Evolutionary conservation across 1,140 invertebrate genomes (phyloP).

Genomic region (Cyclargus thomasi): DNA sequence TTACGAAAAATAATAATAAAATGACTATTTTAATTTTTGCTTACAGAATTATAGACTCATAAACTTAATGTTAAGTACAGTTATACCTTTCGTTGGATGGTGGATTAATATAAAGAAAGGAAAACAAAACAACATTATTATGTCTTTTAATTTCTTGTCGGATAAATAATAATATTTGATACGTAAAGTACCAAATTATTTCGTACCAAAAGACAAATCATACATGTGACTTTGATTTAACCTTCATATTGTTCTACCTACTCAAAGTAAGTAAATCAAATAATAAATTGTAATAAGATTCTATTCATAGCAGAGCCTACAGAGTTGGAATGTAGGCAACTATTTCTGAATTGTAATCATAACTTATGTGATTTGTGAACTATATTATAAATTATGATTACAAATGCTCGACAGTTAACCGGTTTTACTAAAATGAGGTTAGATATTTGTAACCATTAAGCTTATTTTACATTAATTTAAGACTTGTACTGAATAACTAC

Average conservation of each 20-base stretch:
- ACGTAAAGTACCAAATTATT: background rate
- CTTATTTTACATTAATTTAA: background rate
- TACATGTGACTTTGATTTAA: background rate
- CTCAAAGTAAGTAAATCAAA: background rate
- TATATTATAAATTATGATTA: background rate
- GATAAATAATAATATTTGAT: background rate
- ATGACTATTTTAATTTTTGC: too few relatives aligned
- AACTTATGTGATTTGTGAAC: background rate
- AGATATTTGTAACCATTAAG: background rate
- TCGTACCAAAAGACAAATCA: background rate
- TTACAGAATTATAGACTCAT: too few relatives aligned
- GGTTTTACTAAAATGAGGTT: conserved; percentile 1
- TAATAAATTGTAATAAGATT: background rate
- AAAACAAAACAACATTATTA: too few relatives aligned
- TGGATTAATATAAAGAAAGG: too few relatives aligned
- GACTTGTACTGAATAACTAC: too few relatives aligned
- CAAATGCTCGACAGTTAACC: background rate
- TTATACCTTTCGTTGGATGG: too few relatives aligned
- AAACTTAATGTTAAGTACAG: too few relatives aligned
- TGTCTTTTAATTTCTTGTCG: background rate
- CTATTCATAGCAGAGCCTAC: background rate
- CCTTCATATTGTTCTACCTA: background rate
- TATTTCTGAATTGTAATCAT: too few relatives aligned
- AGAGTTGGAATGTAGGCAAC: background rate
- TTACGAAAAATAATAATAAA: too few relatives aligned